Evolutionary conservation across 2,797 vertebrate genomes (phyloP).

Genomic region (Fundulus diaphanus): DNA sequence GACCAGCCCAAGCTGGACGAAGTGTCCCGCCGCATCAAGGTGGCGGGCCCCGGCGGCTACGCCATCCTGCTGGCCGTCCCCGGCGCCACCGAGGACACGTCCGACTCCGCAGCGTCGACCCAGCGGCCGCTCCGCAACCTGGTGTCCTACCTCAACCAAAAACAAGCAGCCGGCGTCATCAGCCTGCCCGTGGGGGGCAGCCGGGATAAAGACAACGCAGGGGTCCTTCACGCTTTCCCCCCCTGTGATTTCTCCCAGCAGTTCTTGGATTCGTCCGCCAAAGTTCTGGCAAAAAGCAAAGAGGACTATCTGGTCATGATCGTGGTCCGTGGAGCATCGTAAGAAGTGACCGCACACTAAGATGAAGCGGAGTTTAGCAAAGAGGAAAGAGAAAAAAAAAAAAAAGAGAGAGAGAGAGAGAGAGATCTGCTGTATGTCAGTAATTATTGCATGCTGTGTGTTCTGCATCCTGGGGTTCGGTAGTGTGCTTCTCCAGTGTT

Average conservation of each 20-base stretch:
- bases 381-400: conserved; percentile 63
- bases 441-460: conserved; percentile 86
- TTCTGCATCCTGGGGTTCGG: conserved; percentile 92
- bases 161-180: conserved; percentile 99
- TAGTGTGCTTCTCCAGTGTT: conserved; percentile 74
- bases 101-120: conserved; percentile 88
- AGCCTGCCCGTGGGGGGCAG: conserved; percentile 97
- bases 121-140: conserved; percentile 98
- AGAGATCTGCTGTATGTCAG: conserved; percentile 74
- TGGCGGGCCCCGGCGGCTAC: conserved; percentile 93
- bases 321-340: conserved; percentile 97
- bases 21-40: conserved; percentile 98
- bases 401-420: too few relatives aligned
- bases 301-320: conserved; percentile 99
- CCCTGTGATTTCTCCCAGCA: conserved; percentile 99
- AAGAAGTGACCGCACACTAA: conserved; percentile 71
- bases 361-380: conserved; percentile 61
- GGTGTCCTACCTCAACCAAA: conserved; percentile 99
- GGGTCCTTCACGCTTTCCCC: conserved; percentile 98
- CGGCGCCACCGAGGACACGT: conserved; percentile 84
- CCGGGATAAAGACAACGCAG: conserved; percentile 98
- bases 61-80: conserved; percentile 95
- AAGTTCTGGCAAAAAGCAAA: conserved; percentile 98
- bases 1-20: conserved; percentile 99
- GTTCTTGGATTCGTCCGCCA: conserved; percentile 98